These are phyloP conservation scores for Acheta domesticus DNA, from an alignment of 2,888 invertebrate species.

Conservation along the genomic window DNA sequence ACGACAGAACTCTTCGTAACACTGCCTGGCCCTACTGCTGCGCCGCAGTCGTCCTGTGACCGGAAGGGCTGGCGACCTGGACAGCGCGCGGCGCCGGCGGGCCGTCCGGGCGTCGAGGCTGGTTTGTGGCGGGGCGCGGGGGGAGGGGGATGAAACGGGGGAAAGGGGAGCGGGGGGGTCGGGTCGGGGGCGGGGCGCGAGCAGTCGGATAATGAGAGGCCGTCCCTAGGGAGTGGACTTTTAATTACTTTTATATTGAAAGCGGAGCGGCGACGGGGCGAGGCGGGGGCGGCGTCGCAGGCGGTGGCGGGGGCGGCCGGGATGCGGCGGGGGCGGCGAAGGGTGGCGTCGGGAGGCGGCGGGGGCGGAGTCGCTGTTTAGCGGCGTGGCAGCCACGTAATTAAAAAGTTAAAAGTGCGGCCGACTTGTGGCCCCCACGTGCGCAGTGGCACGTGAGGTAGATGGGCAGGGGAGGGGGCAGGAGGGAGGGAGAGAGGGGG, in stretches of 20 bases:
- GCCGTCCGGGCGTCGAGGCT: too few species aligned
- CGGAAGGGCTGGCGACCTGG: too few species aligned
- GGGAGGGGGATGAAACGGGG: too few species aligned
- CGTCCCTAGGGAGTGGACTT: not conserved
- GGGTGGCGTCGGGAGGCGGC: too few species aligned
- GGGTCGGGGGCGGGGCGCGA: not conserved
- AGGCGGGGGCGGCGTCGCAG: not conserved
- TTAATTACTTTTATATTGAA: slow-evolving; percentile 18
- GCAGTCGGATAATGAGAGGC: slow-evolving; percentile 11
- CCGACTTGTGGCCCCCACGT: not conserved
- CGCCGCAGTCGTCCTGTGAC: too few species aligned
- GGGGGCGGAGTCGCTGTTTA: not conserved
- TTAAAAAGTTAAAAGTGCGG: slow-evolving; percentile 10
- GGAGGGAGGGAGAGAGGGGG: too few species aligned
- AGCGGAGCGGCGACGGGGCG: not conserved
- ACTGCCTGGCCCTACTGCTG: too few species aligned
- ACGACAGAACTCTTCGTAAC: too few species aligned
- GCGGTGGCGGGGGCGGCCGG: not conserved
- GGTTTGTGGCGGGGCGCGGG: too few species aligned
- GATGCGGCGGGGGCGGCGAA: not conserved
- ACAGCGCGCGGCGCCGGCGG: too few species aligned
- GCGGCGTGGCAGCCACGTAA: slow-evolving; percentile 1
- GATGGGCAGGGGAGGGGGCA: too few species aligned
- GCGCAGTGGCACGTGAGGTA: too few species aligned
- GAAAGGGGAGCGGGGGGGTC: not conserved